Evolutionary conservation across 2,888 invertebrate genomes (phyloP).

Genomic region (Sicus ferrugineus): DNA sequence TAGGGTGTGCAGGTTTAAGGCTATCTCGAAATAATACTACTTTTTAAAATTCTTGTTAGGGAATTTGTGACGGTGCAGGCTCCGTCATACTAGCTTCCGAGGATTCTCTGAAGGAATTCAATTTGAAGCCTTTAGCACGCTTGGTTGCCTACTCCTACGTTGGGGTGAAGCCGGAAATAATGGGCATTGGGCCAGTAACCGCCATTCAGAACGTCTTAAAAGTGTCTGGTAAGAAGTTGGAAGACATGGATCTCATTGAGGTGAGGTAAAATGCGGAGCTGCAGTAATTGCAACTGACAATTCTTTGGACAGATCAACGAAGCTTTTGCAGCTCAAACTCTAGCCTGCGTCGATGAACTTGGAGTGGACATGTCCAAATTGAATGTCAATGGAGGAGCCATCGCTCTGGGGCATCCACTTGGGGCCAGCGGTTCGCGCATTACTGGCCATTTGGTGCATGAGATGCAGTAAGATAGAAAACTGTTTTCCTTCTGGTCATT

Average conservation of each 20-base stretch:
- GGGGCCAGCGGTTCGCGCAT: conserved; percentile 95
- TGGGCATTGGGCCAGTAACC: conserved; percentile 97
- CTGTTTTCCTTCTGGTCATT: not conserved
- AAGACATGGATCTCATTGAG: conserved; percentile 93
- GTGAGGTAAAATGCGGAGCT: conserved; percentile 64
- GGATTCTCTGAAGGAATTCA: conserved; percentile 81
- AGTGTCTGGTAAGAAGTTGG: conserved; percentile 77
- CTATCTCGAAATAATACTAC: not conserved
- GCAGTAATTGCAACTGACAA: not conserved
- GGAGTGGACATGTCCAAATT: conserved; percentile 85
- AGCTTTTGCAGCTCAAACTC: conserved; percentile 94
- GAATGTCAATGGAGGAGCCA: conserved; percentile 96
- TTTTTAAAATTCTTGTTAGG: conserved; percentile 31
- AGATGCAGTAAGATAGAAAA: conserved; percentile 74
- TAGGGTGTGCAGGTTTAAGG: conserved; percentile 61
- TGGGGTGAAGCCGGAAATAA: conserved; percentile 96
- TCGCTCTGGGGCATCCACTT: conserved; percentile 96
- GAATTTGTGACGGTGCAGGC: conserved; percentile 95
- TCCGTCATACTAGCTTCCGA: conserved; percentile 91
- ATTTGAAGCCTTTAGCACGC: conserved; percentile 88
- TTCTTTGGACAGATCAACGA: conserved; percentile 84
- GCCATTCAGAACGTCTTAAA: conserved; percentile 89
- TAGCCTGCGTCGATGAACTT: conserved; percentile 90
- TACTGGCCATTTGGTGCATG: conserved; percentile 88
- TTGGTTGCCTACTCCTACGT: conserved; percentile 91